Percentiles rank a stretch among this genome's conserved stretches.
Conservation (phyloP, 2,113 vertebrate genomes). For the Indicator indicator region DNA sequence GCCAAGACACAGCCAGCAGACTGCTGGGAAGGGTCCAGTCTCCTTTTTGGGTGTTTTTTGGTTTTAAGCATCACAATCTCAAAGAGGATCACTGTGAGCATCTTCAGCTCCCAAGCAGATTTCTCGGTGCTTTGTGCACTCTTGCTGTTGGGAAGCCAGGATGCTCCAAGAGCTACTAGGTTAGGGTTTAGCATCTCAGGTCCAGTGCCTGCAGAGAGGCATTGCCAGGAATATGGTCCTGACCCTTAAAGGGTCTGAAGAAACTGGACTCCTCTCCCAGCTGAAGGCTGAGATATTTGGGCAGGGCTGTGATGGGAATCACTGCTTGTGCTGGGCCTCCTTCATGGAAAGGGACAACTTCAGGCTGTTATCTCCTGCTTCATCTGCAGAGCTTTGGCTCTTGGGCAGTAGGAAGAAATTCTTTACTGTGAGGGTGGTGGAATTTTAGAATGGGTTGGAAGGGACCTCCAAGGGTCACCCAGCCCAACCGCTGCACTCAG, state of each 20-base stretch:
- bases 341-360: not conserved
- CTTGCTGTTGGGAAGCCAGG: no score
- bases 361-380: not conserved
- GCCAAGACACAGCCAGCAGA: constrained; percentile 41
- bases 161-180: no score
- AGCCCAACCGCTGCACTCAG: no score
- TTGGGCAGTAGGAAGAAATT: no score
- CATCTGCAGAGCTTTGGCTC: not conserved
- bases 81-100: not conserved
- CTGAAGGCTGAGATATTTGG: not conserved
- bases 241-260: not conserved
- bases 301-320: not conserved
- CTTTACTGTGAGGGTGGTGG: no score
- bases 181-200: not conserved
- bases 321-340: not conserved
- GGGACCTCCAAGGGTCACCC: no score
- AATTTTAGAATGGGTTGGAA: no score
- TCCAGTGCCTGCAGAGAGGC: not conserved
- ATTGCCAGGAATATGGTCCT: not conserved
- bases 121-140: no score
- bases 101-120: not conserved
- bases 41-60: not conserved
- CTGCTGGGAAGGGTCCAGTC: not conserved
- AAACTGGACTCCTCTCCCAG: not conserved
- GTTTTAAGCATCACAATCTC: not conserved